Percentiles rank a stretch among this genome's conserved stretches.
Evolutionary conservation across 2,888 invertebrate species (phyloP).

Genomic region (Amphipyra berbera): DNA sequence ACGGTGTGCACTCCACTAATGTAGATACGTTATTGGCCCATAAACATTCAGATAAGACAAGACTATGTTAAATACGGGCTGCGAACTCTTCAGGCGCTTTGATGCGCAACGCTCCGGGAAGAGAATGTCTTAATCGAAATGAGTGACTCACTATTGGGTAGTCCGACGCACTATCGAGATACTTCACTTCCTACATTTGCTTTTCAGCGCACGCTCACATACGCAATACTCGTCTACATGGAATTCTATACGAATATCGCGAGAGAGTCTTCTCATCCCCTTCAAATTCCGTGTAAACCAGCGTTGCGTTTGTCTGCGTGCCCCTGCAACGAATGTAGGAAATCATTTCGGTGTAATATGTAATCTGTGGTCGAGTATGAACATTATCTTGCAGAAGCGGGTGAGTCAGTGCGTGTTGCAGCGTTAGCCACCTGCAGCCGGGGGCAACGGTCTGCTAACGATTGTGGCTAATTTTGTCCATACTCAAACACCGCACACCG

Average conservation of each 20-base stretch:
- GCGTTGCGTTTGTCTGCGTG: background rate
- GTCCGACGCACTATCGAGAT: conserved; percentile 9
- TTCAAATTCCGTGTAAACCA: background rate
- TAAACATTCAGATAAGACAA: conserved; percentile 32
- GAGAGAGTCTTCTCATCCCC: background rate
- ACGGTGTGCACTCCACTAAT: conserved; percentile 16
- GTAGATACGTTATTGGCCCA: conserved; percentile 13
- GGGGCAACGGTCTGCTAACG: conserved; percentile 75
- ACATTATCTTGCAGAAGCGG: conserved; percentile 25
- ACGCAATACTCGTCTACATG: background rate
- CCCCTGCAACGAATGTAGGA: background rate
- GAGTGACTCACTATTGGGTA: conserved; percentile 45
- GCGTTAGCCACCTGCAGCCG: conserved; percentile 57
- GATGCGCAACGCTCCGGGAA: conserved; percentile 29
- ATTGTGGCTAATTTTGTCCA: conserved; percentile 73
- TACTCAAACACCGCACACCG: conserved; percentile 27
- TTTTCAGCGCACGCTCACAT: conserved; percentile 14
- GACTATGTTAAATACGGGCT: conserved; percentile 7
- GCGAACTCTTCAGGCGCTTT: conserved; percentile 17
- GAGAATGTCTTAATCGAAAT: conserved; percentile 52
- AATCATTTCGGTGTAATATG: conserved; percentile 4
- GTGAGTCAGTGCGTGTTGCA: conserved; percentile 52
- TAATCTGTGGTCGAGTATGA: conserved; percentile 19
- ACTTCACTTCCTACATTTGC: conserved; percentile 12
- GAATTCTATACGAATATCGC: background rate